These are phyloP conservation scores for Spongilla lacustris DNA, from an alignment of 37 sponge, comb jelly and placozoan species.

Conservation along the genomic window DNA sequence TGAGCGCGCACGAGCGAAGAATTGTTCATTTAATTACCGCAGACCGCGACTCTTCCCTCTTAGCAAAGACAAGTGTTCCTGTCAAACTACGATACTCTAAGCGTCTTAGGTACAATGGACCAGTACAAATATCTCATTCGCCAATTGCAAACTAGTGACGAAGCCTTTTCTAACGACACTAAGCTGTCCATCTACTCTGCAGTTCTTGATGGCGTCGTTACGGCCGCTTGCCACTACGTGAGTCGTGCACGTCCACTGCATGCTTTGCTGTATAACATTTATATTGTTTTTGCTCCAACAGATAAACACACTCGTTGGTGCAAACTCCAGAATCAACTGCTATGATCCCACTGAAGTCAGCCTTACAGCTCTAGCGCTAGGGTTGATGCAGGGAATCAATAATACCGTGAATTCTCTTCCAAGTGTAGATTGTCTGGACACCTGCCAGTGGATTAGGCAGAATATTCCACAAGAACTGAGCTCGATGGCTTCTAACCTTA, in stretches of 20 bases:
- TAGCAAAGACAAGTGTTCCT: background rate
- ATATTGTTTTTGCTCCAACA: background rate
- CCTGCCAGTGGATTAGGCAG: background rate
- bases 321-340: background rate
- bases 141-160: background rate
- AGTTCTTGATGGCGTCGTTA: background rate
- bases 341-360: background rate
- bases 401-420: background rate
- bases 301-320: background rate
- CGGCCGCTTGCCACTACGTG: background rate
- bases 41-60: background rate
- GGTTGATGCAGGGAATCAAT: background rate
- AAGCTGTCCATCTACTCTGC: background rate
- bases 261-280: too few species aligned
- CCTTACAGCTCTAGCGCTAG: background rate
- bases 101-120: background rate
- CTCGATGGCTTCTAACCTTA: background rate
- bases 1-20: too few species aligned
- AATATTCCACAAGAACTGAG: background rate
- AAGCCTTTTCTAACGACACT: background rate
- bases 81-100: background rate
- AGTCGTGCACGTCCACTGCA: background rate
- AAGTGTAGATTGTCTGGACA: background rate
- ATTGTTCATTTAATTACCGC: too few species aligned
- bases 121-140: background rate